Conservation (phyloP, 2,888 invertebrate species). For the Tenthredo amoena region DNA sequence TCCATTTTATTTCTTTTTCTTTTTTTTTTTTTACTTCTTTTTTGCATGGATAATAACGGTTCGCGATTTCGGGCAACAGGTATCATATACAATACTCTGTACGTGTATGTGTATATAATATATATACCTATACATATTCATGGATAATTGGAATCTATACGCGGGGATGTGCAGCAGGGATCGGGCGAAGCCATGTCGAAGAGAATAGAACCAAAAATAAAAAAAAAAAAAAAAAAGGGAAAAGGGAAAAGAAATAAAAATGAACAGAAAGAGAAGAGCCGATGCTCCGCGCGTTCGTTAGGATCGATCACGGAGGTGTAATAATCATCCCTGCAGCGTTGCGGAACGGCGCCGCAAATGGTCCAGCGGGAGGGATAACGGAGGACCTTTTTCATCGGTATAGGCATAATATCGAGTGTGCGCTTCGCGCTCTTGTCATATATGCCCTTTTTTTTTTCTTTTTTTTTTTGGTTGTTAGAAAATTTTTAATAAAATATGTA, state of each 20-base stretch:
- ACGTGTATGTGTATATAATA: background rate
- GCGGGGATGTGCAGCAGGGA: background rate
- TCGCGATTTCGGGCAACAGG: background rate
- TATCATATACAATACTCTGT: constrained; percentile 2
- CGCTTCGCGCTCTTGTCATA: background rate
- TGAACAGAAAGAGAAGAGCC: background rate
- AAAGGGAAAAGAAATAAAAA: background rate
- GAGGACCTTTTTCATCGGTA: constrained; percentile 24
- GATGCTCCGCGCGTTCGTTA: constrained; percentile 19
- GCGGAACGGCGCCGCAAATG: constrained; percentile 22
- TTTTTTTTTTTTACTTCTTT: background rate
- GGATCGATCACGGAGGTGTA: constrained; percentile 36
- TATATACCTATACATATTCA: constrained; percentile 1
- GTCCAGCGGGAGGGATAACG: background rate
- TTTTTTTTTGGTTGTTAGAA: too few species aligned
- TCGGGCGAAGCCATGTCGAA: background rate
- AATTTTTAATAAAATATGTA: background rate
- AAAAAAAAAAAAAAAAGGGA: background rate
- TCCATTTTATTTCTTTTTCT: background rate
- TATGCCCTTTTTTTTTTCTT: background rate
- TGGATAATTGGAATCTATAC: constrained; percentile 40
- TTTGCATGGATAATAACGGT: background rate
- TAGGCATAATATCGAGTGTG: background rate
- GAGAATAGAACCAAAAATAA: background rate
- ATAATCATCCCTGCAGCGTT: constrained; percentile 40